A percentile compares a stretch with the other conserved stretches of the same genome.
Conservation (phyloP, 2,113 vertebrate genomes). For the Alectura lathami region DNA sequence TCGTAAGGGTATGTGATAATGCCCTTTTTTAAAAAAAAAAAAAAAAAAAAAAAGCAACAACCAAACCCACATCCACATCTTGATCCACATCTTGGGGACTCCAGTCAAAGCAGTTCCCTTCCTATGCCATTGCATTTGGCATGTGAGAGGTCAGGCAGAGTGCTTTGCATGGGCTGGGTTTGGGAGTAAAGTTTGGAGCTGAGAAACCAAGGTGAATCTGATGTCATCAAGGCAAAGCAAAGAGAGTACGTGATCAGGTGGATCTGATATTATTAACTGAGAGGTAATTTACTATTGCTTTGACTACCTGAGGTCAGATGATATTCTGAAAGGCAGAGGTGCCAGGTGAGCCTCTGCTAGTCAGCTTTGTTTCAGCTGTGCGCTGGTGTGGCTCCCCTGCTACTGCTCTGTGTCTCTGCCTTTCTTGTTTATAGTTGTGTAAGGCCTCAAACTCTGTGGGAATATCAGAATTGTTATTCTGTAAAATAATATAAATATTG, state of each 20-base stretch:
- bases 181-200: neutral
- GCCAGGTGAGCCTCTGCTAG: neutral
- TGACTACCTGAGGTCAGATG: fast-evolving
- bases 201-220: neutral
- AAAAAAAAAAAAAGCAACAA: neutral
- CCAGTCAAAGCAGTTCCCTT: neutral
- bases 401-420: neutral
- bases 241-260: neutral
- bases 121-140: neutral
- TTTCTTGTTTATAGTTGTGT: fast-evolving
- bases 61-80: fast-evolving
- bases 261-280: neutral
- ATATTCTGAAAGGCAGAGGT: neutral
- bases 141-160: fast-evolving
- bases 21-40: no score
- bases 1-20: no score
- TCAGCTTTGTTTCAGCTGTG: neutral
- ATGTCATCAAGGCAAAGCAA: neutral
- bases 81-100: fast-evolving
- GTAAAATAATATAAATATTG: neutral
- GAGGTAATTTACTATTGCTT: neutral
- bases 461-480: neutral
- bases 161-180: neutral
- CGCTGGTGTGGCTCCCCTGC: fast-evolving
- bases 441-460: neutral